Conservation (phyloP, 2,888 invertebrate species). For the Acanthosoma haemorrhoidale region DNA sequence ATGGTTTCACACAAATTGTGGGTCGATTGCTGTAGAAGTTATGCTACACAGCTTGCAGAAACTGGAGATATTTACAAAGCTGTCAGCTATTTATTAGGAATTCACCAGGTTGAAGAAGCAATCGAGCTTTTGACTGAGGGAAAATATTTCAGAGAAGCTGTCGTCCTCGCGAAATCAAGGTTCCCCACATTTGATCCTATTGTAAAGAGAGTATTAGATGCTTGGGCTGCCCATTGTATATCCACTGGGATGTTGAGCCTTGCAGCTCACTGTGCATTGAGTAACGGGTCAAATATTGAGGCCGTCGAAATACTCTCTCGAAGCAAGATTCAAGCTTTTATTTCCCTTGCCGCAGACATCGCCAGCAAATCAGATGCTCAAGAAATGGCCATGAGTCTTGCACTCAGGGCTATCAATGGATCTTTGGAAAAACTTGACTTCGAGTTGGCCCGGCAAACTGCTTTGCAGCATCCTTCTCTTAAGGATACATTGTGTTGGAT, state of each 20-base stretch:
- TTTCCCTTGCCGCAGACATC: conserved; percentile 39
- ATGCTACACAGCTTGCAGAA: conserved; percentile 53
- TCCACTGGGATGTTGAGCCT: conserved; percentile 38
- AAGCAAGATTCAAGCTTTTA: conserved; percentile 36
- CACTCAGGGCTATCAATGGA: conserved; percentile 34
- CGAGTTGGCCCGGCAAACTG: conserved; percentile 31
- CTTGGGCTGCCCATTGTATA: conserved; percentile 38
- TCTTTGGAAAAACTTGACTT: conserved; percentile 37
- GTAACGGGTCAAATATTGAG: conserved; percentile 36
- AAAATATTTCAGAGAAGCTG: conserved; percentile 48
- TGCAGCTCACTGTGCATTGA: conserved; percentile 40
- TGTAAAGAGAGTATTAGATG: conserved; percentile 32
- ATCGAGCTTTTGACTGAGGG: conserved; percentile 46
- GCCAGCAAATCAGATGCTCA: conserved; percentile 35
- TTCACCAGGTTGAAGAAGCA: conserved; percentile 47
- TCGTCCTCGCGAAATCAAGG: conserved; percentile 39
- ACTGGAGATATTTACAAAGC: conserved; percentile 50
- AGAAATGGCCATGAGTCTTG: conserved; percentile 37
- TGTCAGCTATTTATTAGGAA: conserved; percentile 45
- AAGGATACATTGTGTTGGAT: conserved; percentile 34
- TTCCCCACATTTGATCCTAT: conserved; percentile 37
- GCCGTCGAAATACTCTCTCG: conserved; percentile 38
- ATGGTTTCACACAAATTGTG: conserved; percentile 59
- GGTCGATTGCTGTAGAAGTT: conserved; percentile 55
- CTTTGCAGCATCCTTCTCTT: conserved; percentile 30